Evolutionary conservation across 2,888 invertebrate species (phyloP).

Genomic region (Venustoraphidia nigricollis): DNA sequence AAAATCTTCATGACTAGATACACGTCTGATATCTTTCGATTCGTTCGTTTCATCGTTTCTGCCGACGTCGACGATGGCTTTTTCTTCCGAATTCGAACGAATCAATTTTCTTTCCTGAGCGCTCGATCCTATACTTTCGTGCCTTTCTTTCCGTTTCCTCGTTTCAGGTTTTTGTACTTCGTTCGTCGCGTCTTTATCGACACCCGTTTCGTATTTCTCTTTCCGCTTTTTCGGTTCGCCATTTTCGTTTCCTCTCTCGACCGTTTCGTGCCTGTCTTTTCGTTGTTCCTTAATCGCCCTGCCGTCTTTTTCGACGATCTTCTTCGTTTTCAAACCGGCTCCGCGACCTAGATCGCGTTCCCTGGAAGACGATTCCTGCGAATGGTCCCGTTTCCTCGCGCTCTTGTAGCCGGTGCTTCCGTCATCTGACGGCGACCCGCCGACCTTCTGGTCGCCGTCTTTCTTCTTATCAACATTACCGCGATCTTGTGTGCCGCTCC

Average conservation of each 20-base stretch:
- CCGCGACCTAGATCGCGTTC: neutral
- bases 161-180: slow-evolving; percentile 8
- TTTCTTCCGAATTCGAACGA: slow-evolving; percentile 44
- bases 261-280: neutral
- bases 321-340: neutral
- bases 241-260: neutral
- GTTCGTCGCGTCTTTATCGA: neutral
- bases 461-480: neutral
- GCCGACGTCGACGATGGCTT: slow-evolving; percentile 24
- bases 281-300: neutral
- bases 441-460: neutral
- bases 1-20: slow-evolving; percentile 48
- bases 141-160: slow-evolving; percentile 45
- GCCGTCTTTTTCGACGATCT: neutral
- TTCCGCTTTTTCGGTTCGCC: neutral
- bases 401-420: slow-evolving; percentile 19
- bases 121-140: slow-evolving; percentile 39
- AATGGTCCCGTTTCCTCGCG: slow-evolving; percentile 14
- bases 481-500: slow-evolving; percentile 11
- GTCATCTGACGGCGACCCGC: slow-evolving; percentile 19
- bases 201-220: neutral
- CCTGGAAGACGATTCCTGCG: neutral
- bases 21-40: slow-evolving; percentile 33
- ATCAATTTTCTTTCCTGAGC: slow-evolving; percentile 43
- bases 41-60: slow-evolving; percentile 17